Percentiles rank a stretch among this genome's conserved stretches.
These are phyloP conservation scores for Hydropotes inermis DNA, from an alignment of 2,113 vertebrate species.

Conservation along the genomic window DNA sequence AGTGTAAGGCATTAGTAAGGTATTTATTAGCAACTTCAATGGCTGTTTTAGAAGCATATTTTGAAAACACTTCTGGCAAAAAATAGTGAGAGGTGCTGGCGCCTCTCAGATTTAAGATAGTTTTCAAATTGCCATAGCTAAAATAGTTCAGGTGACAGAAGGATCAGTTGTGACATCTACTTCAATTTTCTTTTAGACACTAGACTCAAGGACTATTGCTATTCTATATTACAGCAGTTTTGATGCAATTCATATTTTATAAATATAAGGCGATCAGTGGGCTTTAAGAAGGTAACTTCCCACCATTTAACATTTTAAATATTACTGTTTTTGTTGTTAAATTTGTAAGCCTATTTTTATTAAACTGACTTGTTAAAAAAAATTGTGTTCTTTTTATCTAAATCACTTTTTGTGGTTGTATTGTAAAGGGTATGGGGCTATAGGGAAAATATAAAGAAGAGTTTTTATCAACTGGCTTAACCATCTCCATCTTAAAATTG, in stretches of 20 bases:
- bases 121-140: neutral
- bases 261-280: neutral
- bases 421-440: neutral
- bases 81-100: neutral
- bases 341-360: conserved; percentile 15
- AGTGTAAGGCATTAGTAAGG: neutral
- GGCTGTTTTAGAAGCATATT: neutral
- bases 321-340: neutral
- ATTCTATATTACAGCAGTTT: neutral
- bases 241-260: neutral
- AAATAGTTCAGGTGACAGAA: neutral
- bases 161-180: neutral
- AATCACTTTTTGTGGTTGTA: neutral
- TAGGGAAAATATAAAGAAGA: neutral
- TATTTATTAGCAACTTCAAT: neutral
- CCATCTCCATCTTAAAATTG: neutral
- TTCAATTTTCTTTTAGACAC: neutral
- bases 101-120: neutral
- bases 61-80: neutral
- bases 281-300: neutral
- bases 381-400: neutral
- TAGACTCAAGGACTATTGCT: neutral
- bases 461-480: neutral
- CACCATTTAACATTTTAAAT: neutral
- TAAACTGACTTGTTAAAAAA: neutral